Evolutionary conservation across 2,888 invertebrate genomes (phyloP), one percentile per base, ranked within the genome.

Genomic region (Oscheius sp.): DNA sequence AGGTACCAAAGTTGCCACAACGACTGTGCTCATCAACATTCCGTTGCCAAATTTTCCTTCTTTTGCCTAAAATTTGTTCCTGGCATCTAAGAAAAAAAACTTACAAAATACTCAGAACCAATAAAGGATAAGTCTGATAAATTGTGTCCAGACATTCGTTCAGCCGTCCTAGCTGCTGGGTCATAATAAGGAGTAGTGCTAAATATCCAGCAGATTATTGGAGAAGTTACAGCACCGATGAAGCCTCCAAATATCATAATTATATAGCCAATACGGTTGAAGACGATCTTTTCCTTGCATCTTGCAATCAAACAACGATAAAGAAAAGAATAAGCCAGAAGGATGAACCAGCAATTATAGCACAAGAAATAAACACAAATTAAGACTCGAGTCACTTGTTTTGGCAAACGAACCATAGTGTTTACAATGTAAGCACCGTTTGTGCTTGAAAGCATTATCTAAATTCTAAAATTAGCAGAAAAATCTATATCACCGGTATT

Each of bases 281-380:
- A 55, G 17, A 55, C 17, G 20, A 34, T 34, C 6, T 12, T 6
- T 12, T 34, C 55, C 33, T 17, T 3, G 23, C 34, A 34, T 20
- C 55, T 55, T 6, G 34, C 55, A 55, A 34, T 34, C 31, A 55
- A 33, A 12, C 55, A 55, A n/a, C 55, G 55, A 34, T 33, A 55
- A 10, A 55, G 23, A 34, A 55, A 55, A 2, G 55, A 55, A 34
- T 55, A 55, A 6, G 55, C 17, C 20, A 55, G 20, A 0, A 55
- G 10, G 3, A 55, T 20, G 20, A 55, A 17, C 55, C 55, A 55
- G 17, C 55, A n/a, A 12, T 20, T 34, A n/a, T 33, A 33, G 2
- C 20, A 15, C 10, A 33, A n/a, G 23, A 33, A 17, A 55, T 17
- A 55, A 12, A 55, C 10, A 17, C 33, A 55, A 6, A 52, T 23